phyloP scores from a whole-genome alignment of 2,113 vertebrate genomes.

The Erpornis zantholeuca region DNA sequence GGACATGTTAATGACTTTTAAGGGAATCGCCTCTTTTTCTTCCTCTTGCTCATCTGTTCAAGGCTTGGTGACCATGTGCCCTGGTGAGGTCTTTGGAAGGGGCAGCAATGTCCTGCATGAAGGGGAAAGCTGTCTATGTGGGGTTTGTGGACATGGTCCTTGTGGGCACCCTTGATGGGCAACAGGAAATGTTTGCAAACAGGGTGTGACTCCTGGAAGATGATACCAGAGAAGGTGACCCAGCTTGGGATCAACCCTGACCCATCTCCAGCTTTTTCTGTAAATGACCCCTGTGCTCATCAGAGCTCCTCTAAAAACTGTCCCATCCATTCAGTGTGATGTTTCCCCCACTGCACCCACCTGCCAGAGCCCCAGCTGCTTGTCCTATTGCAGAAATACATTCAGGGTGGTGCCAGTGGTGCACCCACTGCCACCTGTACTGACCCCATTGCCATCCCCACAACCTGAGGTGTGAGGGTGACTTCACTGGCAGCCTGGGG shows the following conservation, averaged over 20 bases:
- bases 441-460: background rate
- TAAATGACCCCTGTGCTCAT: background rate
- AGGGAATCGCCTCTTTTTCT: background rate
- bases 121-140: background rate
- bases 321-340: background rate
- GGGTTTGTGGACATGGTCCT: background rate
- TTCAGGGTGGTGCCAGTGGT: fast-evolving
- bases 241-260: background rate
- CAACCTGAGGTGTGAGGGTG: background rate
- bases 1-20: background rate
- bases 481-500: background rate
- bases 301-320: background rate
- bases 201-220: background rate
- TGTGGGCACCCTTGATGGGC: background rate
- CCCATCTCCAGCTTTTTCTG: background rate
- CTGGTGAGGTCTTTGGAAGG: background rate
- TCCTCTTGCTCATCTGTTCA: background rate
- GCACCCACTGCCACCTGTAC: background rate
- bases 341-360: background rate
- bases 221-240: background rate
- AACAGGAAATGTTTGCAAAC: background rate
- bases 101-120: background rate
- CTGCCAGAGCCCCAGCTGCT: background rate
- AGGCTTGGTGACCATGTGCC: background rate
- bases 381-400: background rate